Conservation (phyloP, 2,888 invertebrate genomes). For the Aphidius colemani region DNA sequence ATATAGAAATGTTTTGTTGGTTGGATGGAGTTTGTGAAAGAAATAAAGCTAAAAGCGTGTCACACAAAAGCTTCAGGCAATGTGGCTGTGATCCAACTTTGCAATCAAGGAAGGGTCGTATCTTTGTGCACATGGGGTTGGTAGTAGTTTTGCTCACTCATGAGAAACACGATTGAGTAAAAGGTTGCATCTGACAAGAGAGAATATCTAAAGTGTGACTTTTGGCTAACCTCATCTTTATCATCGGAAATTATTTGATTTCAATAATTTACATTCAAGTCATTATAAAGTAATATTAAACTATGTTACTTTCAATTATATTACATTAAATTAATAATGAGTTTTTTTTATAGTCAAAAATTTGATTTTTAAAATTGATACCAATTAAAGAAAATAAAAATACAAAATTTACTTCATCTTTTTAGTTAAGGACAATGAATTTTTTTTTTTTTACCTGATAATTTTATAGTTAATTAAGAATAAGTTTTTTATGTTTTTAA, state of each 20-base stretch:
- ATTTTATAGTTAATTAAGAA: too few species aligned
- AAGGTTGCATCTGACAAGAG: neutral
- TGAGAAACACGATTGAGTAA: conserved; percentile 9
- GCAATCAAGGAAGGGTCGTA: conserved; percentile 28
- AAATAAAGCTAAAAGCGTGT: conserved; percentile 15
- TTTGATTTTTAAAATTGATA: too few species aligned
- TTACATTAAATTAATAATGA: too few species aligned
- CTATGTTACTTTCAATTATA: neutral
- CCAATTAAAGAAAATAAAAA: too few species aligned
- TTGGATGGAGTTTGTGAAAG: conserved; percentile 10
- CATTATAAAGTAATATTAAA: neutral
- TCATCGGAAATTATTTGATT: neutral
- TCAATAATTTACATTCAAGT: neutral
- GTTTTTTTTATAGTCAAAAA: too few species aligned
- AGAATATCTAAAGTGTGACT: neutral
- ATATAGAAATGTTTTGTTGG: neutral
- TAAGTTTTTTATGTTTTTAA: too few species aligned
- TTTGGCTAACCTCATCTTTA: neutral
- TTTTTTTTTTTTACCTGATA: too few species aligned
- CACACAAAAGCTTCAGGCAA: conserved; percentile 23
- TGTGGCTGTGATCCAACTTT: conserved; percentile 30
- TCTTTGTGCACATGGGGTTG: neutral
- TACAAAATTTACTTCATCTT: too few species aligned
- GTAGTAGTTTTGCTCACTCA: conserved; percentile 24
- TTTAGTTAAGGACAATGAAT: too few species aligned